Evolutionary conservation across 2,888 invertebrate genomes (phyloP).

Genomic region (Argyresthia goedartella): DNA sequence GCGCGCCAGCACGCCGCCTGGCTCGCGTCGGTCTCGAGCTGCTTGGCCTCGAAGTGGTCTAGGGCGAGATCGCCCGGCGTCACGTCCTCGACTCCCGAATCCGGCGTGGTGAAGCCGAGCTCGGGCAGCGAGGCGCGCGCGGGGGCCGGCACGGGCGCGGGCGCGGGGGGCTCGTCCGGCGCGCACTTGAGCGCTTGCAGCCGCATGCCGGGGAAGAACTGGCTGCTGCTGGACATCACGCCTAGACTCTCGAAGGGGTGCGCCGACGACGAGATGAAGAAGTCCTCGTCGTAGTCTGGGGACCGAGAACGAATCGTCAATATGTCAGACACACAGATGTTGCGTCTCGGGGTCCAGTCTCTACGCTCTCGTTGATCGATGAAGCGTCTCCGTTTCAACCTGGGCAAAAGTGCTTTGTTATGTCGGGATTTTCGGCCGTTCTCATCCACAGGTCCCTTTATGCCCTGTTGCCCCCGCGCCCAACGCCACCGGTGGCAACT

Average conservation of each 20-base stretch:
- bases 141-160: slow-evolving; percentile 25
- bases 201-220: slow-evolving; percentile 74
- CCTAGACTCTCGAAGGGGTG: slow-evolving; percentile 78
- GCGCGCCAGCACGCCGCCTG: slow-evolving; percentile 9
- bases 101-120: slow-evolving; percentile 69
- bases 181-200: slow-evolving; percentile 28
- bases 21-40: slow-evolving; percentile 25
- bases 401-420: too few relatives aligned
- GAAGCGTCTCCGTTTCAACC: too few relatives aligned
- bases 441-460: too few relatives aligned
- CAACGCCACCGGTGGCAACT: too few relatives aligned
- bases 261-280: slow-evolving; percentile 80
- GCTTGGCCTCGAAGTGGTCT: slow-evolving; percentile 39
- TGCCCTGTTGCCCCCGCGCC: too few relatives aligned
- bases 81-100: slow-evolving; percentile 74
- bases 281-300: slow-evolving; percentile 76
- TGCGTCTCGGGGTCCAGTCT: too few relatives aligned
- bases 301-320: too few relatives aligned
- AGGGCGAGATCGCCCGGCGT: slow-evolving; percentile 60
- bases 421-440: too few relatives aligned
- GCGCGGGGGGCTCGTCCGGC: slow-evolving; percentile 27
- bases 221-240: slow-evolving; percentile 69
- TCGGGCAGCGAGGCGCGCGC: slow-evolving; percentile 34
- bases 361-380: too few relatives aligned
- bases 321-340: too few relatives aligned